Conservation (phyloP, 2,113 vertebrate species). For the Aplodontia rufa region DNA sequence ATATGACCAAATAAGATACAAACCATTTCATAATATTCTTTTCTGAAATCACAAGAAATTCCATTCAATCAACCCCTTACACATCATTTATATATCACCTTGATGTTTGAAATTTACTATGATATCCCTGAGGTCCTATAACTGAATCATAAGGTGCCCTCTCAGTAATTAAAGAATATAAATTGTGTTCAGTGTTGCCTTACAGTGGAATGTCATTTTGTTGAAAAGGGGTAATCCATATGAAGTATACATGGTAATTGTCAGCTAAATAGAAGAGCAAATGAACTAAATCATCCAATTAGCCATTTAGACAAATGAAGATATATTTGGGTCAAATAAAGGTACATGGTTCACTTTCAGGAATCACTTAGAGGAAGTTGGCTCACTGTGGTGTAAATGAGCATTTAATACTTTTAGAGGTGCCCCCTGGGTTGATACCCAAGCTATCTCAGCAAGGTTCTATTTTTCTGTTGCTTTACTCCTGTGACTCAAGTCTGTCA, state of each 20-base stretch:
- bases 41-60: neutral
- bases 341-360: neutral
- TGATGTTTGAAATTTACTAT: conserved; percentile 19
- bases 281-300: conserved; percentile 64
- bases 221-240: conserved; percentile 56
- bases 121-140: neutral
- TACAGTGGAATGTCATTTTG: conserved; percentile 61
- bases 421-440: neutral
- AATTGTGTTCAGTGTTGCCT: conserved; percentile 67
- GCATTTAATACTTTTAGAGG: conserved; percentile 29
- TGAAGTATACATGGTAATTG: conserved; percentile 51
- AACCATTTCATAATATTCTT: neutral
- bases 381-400: conserved; percentile 20
- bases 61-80: neutral
- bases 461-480: conserved; percentile 35
- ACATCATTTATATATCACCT: neutral
- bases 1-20: neutral
- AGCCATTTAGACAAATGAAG: conserved; percentile 54
- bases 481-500: neutral
- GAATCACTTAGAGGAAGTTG: neutral
- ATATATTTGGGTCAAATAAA: conserved; percentile 48
- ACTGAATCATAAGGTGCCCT: conserved; percentile 37
- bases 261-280: conserved; percentile 60
- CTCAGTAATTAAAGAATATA: conserved; percentile 55
- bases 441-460: neutral